Percentiles rank a stretch among this genome's conserved stretches.
These are phyloP conservation scores for Diarsia rubi DNA, from an alignment of 2,888 invertebrate species.

Conservation along the genomic window DNA sequence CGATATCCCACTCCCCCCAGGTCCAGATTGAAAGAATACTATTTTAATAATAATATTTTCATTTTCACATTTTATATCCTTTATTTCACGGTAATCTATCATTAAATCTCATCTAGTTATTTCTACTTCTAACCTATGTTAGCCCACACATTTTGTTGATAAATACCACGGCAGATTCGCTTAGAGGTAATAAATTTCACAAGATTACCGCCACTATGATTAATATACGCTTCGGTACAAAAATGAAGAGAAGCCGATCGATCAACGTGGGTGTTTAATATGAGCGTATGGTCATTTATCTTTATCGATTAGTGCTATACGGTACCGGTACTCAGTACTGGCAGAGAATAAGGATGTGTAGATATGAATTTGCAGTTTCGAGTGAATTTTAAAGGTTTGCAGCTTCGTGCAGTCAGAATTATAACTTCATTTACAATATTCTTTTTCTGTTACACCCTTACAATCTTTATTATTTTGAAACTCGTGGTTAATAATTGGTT, in stretches of 20 bases:
- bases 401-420: not conserved
- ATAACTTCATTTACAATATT: not conserved
- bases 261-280: slow-evolving; percentile 90
- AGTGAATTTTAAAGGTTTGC: not conserved
- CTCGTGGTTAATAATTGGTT: not conserved
- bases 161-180: slow-evolving; percentile 89
- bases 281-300: slow-evolving; percentile 86
- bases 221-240: slow-evolving; percentile 86
- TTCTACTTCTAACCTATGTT: slow-evolving; percentile 54
- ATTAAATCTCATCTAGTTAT: slow-evolving; percentile 63
- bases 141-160: slow-evolving; percentile 90
- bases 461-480: not conserved
- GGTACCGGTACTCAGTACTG: slow-evolving; percentile 45
- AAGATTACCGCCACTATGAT: slow-evolving; percentile 87
- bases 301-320: slow-evolving; percentile 80
- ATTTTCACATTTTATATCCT: too few relatives aligned
- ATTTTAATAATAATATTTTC: too few relatives aligned
- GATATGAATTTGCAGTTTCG: not conserved
- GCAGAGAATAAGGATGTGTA: slow-evolving; percentile 16
- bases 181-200: slow-evolving; percentile 90
- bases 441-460: not conserved
- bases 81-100: not conserved
- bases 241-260: slow-evolving; percentile 88
- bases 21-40: too few relatives aligned
- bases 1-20: too few relatives aligned